Evolutionary conservation across 2,888 invertebrate species (phyloP), one percentile per base, ranked within the genome.

Genomic region (Tolmerus cingulatus): DNA sequence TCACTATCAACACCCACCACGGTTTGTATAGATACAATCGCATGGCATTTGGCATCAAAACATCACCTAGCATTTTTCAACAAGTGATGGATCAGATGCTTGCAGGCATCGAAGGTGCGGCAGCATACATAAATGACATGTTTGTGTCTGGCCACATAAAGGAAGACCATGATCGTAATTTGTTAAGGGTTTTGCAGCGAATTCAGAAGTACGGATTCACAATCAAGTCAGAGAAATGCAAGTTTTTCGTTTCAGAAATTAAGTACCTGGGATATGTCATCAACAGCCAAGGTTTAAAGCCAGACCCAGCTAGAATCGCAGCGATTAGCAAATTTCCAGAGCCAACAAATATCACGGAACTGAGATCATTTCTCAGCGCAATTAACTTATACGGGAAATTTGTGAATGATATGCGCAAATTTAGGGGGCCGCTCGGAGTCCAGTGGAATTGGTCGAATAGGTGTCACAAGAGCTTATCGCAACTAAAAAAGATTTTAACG

Each of bases 341-440:
- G 9, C 74, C 46, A 14, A 30, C 27, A 51, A 74, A 74, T 37
- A 7, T 23, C 79, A 8, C 79, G 46, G 34, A 86, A 40, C 77
- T 87, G 19, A 34, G 87, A 19, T 87, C 87, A 27, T 85, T 87
- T n/a, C 51, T 87, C 19, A 86, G 86, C 5, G 86, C 86, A 16
- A 77, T 87, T 2, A 85, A 87, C 51, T 87, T 76, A 30, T 87
- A 87, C 30, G 81, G 74, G 2, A 87, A 86, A 51, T 87, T 55
- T 66, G 77, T 87, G 19, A 30, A 55, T 30, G n/a, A 77, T 57
- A 87, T 87, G 86, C 81, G 81, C 14, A n/a, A 81, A 74, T 43
- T 84, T n/a, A 79, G 87, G 37, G 78, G 34, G 46, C 40, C 77
- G 86, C 23, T 76, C 19, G 76, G 34, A 34, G 34, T 34, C 34